Base-by-base conservation (phyloP, 2,888 invertebrate genomes). In the Heterodera filipjevi region DNA sequence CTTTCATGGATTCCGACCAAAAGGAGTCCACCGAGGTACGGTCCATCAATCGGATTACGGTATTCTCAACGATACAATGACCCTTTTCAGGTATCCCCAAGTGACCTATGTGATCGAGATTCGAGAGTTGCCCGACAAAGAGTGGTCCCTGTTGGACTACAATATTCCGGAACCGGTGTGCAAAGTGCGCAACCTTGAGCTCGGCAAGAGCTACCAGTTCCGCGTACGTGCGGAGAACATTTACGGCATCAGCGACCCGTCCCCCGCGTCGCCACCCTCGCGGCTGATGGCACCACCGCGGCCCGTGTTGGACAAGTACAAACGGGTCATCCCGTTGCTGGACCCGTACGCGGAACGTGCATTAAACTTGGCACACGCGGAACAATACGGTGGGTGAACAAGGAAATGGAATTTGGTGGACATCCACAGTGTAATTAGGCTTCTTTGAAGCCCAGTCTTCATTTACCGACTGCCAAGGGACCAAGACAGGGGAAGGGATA, bases 51-150 rank as follows among this genome's bases (percentile, higher is more conserved):
- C 33, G 33, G 32, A 8, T 12, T 68, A 68, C 53, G 53, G 22
- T 53, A 59, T 12, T 10, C 27, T 27, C 22, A 19, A 19, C 16
- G 16, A 53, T 53, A 53, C 19, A 53, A 53, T 22, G 27, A 0
- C 27, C 27, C 5, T 59, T 59, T 59, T 16, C 68, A 68, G 68
- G 94, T 89, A 90, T 79, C 93, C 94, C 86, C 96, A 96, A 0
- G 95, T 96, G 78, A 95, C 95, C 0, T 98, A 98, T 90, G 93
- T 95, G 90, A 93, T 96, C 84, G 98, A 99, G 92, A 95, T 95
- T 93, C 93, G 95, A 89, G 95, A 95, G 89, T 90, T 94, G 77
- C 96, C 96, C 0, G 93, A 94, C 87, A 95, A 94, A 49, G 95
- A 96, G 86, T 98, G 97, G 97, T 94, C 94, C 89, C 94, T 94